Evolutionary conservation across 53 echinoderm and acorn worm genomes (phyloP).

Genomic region (Echinarachnius parma): DNA sequence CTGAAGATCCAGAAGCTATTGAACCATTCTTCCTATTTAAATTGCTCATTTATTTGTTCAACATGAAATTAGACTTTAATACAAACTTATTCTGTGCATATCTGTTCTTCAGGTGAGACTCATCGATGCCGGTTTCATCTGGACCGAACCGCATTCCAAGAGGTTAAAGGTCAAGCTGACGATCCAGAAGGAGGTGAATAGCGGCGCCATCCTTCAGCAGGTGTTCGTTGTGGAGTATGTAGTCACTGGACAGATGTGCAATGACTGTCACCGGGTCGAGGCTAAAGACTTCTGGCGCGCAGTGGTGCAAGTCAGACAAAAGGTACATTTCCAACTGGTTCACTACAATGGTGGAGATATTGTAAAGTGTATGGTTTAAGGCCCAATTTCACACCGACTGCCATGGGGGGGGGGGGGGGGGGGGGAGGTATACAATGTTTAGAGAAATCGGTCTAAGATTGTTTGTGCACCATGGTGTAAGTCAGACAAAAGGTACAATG

Average conservation of each 20-base stretch:
- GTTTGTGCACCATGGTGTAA: too few relatives aligned
- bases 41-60: background rate
- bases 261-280: slow-evolving; percentile 88
- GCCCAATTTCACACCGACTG: too few relatives aligned
- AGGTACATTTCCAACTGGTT: too few relatives aligned
- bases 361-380: too few relatives aligned
- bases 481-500: too few relatives aligned
- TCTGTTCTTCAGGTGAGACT: slow-evolving; percentile 59
- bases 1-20: too few relatives aligned
- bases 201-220: slow-evolving; percentile 89
- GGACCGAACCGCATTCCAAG: slow-evolving; percentile 97
- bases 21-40: background rate
- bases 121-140: slow-evolving; percentile 84
- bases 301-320: slow-evolving; percentile 88
- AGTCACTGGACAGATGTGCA: slow-evolving; percentile 92
- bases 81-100: background rate
- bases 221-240: slow-evolving; percentile 89
- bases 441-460: too few relatives aligned
- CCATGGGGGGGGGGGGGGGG: too few relatives aligned
- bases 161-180: slow-evolving; percentile 93
- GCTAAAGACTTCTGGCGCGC: slow-evolving; percentile 99
- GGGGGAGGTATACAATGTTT: too few relatives aligned
- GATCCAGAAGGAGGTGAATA: slow-evolving; percentile 93
- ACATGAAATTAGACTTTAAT: background rate
- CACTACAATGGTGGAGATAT: too few relatives aligned